Base-by-base conservation (phyloP, 2,113 vertebrate genomes). In the Chrysemys picta region DNA sequence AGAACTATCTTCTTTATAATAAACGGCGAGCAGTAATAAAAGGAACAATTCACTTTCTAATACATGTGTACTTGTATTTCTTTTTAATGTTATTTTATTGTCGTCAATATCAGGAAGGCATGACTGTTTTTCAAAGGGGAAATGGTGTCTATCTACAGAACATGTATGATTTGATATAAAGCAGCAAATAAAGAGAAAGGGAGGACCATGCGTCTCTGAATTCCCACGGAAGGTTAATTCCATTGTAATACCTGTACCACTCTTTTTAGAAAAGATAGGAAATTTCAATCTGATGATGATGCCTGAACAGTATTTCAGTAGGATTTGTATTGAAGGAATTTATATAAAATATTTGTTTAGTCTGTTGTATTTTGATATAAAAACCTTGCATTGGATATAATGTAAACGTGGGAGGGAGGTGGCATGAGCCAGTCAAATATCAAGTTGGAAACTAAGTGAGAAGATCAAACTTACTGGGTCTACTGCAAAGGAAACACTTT, bases 11-110 rank as follows among this genome's bases (percentile, higher is more conserved):
- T 94, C 96, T 96, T 98, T 98, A 96, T 98, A 98, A 98, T 98
- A 98, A 98, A 98, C 97, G 97, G 98, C 97, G 97, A 98, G 95
- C 95, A 97, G 96, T 97, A 98, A 98, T 97, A 98, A 98, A 98
- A 98, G 93, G 96, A 98, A 97, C 96, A 96, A 97, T 97, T 98
- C 97, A 95, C 92, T 96, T 97, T 95, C 94, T 94, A 86, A 97
- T 96, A 97, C 81, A 94, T 82, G 87, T 96, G 79, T 95, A 97
- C 93, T 94, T 98, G 85, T 98, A 97, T 97, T 98, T 98, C 96
- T 98, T 97, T 98, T 97, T 97, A 97, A 97, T 96, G 93, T 75
- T 96, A 89, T 95, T 94, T 98, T 89, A 97, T 84, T 96, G 95
- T 82, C 97, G 96, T 96, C 91, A 83, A 12, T 93, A 96, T 96